Evolutionary conservation across 1,140 invertebrate species (phyloP).

Genomic region (Calliphora vicina): DNA sequence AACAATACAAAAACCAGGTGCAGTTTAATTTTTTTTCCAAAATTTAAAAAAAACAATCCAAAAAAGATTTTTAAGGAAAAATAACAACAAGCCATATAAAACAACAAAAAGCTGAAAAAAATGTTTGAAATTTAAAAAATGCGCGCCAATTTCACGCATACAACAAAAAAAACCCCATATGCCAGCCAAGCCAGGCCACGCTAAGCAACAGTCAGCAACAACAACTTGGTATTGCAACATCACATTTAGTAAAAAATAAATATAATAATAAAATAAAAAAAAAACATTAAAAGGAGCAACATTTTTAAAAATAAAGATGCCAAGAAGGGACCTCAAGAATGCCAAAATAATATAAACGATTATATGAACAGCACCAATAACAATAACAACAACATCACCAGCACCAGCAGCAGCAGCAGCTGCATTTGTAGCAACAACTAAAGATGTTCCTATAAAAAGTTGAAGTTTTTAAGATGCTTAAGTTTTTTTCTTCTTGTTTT

Average conservation of each 20-base stretch:
- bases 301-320: slow-evolving; percentile 18
- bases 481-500: neutral
- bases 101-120: slow-evolving; percentile 15
- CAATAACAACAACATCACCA: neutral
- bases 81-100: neutral
- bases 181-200: neutral
- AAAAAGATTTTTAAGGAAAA: neutral
- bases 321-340: slow-evolving; percentile 30
- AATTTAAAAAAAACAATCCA: neutral
- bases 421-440: neutral
- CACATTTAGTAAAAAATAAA: neutral
- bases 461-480: neutral
- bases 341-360: slow-evolving; percentile 34
- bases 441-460: neutral
- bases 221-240: neutral
- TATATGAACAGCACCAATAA: slow-evolving; percentile 10
- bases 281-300: neutral
- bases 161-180: slow-evolving; percentile 16
- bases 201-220: neutral
- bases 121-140: slow-evolving; percentile 35
- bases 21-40: slow-evolving; percentile 8
- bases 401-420: neutral
- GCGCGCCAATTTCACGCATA: slow-evolving; percentile 36
- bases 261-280: neutral
- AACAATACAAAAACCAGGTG: slow-evolving; percentile 17